Evolutionary conservation across 1,140 invertebrate genomes (phyloP), one percentile per base, ranked within the genome.

Genomic region (Drosophila repletoides): DNA sequence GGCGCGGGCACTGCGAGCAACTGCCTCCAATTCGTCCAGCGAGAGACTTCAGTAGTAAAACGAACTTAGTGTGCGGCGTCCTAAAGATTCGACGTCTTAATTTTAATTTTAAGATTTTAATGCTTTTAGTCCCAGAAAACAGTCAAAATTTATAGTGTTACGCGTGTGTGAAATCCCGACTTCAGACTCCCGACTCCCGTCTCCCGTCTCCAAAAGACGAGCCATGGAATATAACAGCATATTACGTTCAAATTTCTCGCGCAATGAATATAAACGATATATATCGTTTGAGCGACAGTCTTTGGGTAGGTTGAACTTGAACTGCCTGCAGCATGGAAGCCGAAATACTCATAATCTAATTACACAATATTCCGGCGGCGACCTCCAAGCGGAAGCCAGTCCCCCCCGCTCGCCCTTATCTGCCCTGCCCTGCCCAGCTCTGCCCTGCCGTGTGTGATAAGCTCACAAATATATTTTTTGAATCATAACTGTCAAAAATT

Each of bases 201-300:
- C 36, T 14, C 6, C 17, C 7, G 17, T 24, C 33, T 10, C 15
- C 55, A 51, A 53, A 59, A 48, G 33, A 28, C 14, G 45, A 17
- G 45, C 29, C 24, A 86, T 84, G 80, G 80, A 84, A 43, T 75
- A 77, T 28, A 68, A 79, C 19, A 80, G 43, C 29, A 33, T 76
- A 9, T 49, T 71, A 40, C 73, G 84, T 33, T 89, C 88, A 12
- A 89, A 89, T 60, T 89, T 89, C 14, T 76, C 72, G 4, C 77
- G 76, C 33, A 68, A 83, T 58, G 88, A 89, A 36, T 89, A 89
- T 49, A 71, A 61, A 19, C 59, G 88, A 66, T 89, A 89, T 68
- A 89, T 89, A 63, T 89, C 88, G 31, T 89, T n/a, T 40, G 88
- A 89, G n/a, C 79, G 87, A n/a, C 83, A 89, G 28, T 76, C 77